phyloP scores from a whole-genome alignment of 2,797 vertebrate species.

The Clarias pachynema region DNA sequence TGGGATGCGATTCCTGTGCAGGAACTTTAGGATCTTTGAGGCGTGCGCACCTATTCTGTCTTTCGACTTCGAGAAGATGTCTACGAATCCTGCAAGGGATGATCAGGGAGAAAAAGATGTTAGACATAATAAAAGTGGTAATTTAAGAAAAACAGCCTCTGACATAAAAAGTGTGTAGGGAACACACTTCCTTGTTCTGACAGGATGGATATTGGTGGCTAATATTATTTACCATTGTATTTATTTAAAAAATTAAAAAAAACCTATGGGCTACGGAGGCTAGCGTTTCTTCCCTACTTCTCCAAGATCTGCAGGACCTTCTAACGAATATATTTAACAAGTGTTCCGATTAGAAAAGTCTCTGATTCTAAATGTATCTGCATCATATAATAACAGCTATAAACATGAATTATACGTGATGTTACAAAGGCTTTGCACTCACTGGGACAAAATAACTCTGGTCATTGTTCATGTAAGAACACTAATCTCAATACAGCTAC shows the following conservation, averaged over 20 bases:
- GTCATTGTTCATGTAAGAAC: too few relatives aligned
- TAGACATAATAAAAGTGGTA: neutral
- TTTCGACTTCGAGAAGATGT: slow-evolving; percentile 95
- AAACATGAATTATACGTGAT: too few relatives aligned
- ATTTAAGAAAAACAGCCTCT: neutral
- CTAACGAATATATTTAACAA: too few relatives aligned
- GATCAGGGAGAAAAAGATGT: neutral
- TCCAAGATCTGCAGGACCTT: too few relatives aligned
- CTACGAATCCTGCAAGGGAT: slow-evolving; percentile 85
- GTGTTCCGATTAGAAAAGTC: too few relatives aligned
- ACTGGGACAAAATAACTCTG: too few relatives aligned
- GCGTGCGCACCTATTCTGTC: slow-evolving; percentile 86
- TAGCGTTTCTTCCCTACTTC: neutral
- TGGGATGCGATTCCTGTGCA: slow-evolving; percentile 93
- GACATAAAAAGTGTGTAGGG: neutral
- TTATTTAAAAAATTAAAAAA: neutral
- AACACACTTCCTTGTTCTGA: neutral
- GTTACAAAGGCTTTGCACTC: neutral
- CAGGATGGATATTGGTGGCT: neutral
- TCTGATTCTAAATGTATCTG: neutral
- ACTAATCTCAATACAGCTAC: too few relatives aligned
- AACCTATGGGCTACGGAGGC: neutral
- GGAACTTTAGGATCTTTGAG: slow-evolving; percentile 89
- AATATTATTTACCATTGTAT: neutral
- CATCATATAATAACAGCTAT: neutral